Conservation (phyloP, 2,797 vertebrate species). For the Sebastolobus altivelis region DNA sequence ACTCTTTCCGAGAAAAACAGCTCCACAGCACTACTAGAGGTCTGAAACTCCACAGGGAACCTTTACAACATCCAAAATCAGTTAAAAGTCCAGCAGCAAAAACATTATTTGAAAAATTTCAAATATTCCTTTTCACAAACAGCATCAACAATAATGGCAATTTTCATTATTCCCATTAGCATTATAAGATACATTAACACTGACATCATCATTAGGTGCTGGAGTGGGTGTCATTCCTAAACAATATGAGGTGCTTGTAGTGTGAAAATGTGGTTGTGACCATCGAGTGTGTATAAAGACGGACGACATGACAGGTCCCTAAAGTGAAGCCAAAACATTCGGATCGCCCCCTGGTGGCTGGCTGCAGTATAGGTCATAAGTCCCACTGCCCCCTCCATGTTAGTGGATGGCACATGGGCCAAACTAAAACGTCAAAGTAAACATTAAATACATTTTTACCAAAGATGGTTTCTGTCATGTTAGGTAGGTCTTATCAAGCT, state of each 20-base stretch:
- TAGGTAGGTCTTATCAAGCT: too few relatives aligned
- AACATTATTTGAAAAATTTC: slow-evolving; percentile 15
- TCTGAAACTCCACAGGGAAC: slow-evolving; percentile 17
- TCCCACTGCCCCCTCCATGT: too few relatives aligned
- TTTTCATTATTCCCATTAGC: slow-evolving; percentile 32
- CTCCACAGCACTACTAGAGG: background rate
- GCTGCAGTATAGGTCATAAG: too few relatives aligned
- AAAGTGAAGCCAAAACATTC: too few relatives aligned
- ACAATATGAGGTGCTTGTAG: slow-evolving; percentile 29
- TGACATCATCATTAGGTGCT: slow-evolving; percentile 74
- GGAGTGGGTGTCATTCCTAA: slow-evolving; percentile 45
- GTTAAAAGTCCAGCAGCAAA: slow-evolving; percentile 39
- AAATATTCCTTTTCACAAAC: slow-evolving; percentile 53
- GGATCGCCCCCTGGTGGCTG: too few relatives aligned
- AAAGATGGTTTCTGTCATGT: too few relatives aligned
- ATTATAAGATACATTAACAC: slow-evolving; percentile 52
- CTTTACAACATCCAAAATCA: slow-evolving; percentile 30
- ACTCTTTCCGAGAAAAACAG: background rate
- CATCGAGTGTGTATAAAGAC: too few relatives aligned
- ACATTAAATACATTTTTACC: too few relatives aligned
- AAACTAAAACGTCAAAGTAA: too few relatives aligned
- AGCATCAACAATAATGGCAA: slow-evolving; percentile 42
- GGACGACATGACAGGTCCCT: too few relatives aligned
- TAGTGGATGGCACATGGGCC: too few relatives aligned
- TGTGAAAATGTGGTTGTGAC: slow-evolving; percentile 22